Percentiles rank a stretch among this genome's conserved stretches.
These are phyloP conservation scores for Oreonectes daqikongensis DNA, from an alignment of 2,797 vertebrate genomes.

Conservation along the genomic window DNA sequence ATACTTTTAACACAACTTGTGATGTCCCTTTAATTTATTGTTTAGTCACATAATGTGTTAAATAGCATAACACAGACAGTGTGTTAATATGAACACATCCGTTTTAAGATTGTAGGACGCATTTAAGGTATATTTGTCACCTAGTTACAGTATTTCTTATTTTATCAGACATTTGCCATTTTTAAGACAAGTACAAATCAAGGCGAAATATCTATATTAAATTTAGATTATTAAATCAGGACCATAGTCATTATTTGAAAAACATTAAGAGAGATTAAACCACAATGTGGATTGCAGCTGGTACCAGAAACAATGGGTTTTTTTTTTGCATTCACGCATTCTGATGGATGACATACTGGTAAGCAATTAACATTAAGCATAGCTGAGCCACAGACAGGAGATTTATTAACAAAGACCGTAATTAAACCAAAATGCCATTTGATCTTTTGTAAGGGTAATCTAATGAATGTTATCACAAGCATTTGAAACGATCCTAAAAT, in stretches of 20 bases:
- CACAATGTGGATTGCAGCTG: background rate
- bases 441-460: conserved; percentile 73
- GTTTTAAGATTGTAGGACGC: too few species aligned
- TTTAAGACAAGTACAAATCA: background rate
- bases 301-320: background rate
- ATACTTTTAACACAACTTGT: too few species aligned
- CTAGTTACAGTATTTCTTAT: too few species aligned
- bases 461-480: conserved; percentile 73
- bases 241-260: conserved; percentile 1
- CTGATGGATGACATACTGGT: conserved; percentile 39
- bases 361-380: conserved; percentile 42
- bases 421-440: conserved; percentile 51
- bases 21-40: too few species aligned
- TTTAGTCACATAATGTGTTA: too few species aligned
- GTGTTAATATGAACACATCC: too few species aligned
- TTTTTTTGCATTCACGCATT: conserved; percentile 9
- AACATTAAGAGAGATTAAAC: background rate
- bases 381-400: conserved; percentile 35
- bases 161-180: conserved; percentile 43
- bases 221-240: background rate
- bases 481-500: conserved; percentile 70
- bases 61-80: too few species aligned
- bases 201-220: conserved; percentile 7
- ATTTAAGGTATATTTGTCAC: too few species aligned
- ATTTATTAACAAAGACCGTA: conserved; percentile 39